A percentile compares a stretch with the other conserved stretches of the same genome.
Evolutionary conservation across 2,888 invertebrate species (phyloP).

Genomic region (Leptinotarsa peninsularis): DNA sequence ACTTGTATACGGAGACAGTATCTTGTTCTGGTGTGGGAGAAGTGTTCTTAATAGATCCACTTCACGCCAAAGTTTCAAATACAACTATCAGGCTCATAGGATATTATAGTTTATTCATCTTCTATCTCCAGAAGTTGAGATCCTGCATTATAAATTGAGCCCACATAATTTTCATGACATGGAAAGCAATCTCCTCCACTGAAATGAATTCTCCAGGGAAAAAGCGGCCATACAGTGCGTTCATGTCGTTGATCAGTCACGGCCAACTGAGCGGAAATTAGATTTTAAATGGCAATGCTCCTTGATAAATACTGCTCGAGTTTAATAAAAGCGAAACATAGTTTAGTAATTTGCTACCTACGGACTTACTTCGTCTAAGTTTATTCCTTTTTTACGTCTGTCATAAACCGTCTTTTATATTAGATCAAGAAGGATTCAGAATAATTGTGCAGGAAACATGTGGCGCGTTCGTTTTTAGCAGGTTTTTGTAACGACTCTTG

Average conservation of each 20-base stretch:
- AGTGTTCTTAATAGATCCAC: no score
- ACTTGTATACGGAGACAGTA: no score
- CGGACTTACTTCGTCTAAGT: not conserved
- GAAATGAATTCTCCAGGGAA: not conserved
- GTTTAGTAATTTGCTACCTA: constrained; percentile 8
- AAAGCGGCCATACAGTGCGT: not conserved
- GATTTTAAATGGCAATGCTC: constrained; percentile 3
- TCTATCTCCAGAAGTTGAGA: no score
- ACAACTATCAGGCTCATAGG: no score
- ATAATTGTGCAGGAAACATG: not conserved
- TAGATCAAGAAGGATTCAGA: not conserved
- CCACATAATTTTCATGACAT: no score
- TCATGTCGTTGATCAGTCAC: constrained; percentile 5
- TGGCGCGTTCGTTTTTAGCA: not conserved
- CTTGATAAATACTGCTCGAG: not conserved
- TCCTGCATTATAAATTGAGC: no score
- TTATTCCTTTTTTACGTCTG: not conserved
- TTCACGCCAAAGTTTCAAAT: no score
- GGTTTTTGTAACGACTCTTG: not conserved
- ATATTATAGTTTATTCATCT: no score
- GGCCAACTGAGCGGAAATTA: constrained; percentile 2
- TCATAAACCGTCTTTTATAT: constrained; percentile 2
- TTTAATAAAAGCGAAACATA: constrained; percentile 3
- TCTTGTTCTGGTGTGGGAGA: no score
- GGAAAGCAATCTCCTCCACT: no score